Evolutionary conservation across 2,888 invertebrate genomes (phyloP).

Genomic region (Tridacna gigas): DNA sequence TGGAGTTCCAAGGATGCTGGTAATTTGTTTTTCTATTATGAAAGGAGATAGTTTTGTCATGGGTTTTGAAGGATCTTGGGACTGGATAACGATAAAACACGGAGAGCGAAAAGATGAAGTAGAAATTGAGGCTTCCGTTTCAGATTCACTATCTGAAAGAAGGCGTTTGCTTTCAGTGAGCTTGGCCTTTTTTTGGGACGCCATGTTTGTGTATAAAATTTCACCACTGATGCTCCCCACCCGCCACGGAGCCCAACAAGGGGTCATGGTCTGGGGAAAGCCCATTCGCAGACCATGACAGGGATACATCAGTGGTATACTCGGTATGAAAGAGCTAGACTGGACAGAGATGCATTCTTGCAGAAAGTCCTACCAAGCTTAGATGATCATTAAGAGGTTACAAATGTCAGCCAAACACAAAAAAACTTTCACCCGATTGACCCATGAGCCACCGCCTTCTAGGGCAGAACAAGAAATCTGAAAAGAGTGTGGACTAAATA

Average conservation of each 20-base stretch:
- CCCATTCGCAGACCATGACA: neutral
- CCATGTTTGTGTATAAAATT: neutral
- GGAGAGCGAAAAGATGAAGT: neutral
- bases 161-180: neutral
- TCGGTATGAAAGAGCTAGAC: constrained; percentile 19
- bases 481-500: neutral
- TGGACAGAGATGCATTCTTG: neutral
- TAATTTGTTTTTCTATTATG: neutral
- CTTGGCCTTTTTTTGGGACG: neutral
- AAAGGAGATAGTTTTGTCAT: neutral
- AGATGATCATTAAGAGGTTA: neutral
- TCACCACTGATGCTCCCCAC: constrained; percentile 13
- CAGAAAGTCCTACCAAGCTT: neutral
- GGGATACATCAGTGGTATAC: constrained; percentile 19
- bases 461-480: neutral
- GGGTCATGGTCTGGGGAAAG: constrained; percentile 7
- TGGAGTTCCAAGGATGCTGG: neutral
- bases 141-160: neutral
- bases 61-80: neutral
- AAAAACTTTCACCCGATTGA: constrained; percentile 16
- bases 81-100: neutral
- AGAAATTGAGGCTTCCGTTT: neutral
- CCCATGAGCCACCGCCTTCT: constrained; percentile 25
- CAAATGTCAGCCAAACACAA: constrained; percentile 14
- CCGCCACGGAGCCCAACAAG: constrained; percentile 25